Percentiles rank a stretch among this genome's conserved stretches.
These are phyloP conservation scores for Leucoraja erinaceus DNA, from an alignment of 2,113 vertebrate species.

Conservation along the genomic window DNA sequence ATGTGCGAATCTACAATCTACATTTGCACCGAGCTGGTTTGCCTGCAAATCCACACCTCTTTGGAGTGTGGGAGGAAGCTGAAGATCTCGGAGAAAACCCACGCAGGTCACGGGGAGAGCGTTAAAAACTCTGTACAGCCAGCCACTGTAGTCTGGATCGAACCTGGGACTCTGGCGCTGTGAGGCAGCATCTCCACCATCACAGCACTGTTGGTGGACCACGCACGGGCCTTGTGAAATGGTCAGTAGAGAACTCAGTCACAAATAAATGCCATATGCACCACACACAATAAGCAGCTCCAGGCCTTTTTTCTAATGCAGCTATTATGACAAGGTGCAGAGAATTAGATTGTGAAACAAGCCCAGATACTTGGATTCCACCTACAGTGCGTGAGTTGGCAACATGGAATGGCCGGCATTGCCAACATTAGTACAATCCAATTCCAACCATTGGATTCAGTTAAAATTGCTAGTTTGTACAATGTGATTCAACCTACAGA, in stretches of 20 bases:
- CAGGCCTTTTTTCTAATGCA: background rate
- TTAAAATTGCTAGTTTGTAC: background rate
- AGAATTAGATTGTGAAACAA: background rate
- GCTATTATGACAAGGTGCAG: background rate
- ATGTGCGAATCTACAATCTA: too few species aligned
- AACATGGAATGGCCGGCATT: background rate
- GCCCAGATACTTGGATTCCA: background rate
- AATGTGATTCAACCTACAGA: background rate
- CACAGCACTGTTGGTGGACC: background rate
- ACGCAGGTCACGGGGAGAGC: too few species aligned
- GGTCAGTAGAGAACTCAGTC: background rate
- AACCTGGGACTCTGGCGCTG: too few species aligned
- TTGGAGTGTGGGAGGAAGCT: too few species aligned
- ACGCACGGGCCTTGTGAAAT: background rate
- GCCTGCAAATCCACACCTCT: too few species aligned
- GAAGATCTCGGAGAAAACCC: too few species aligned
- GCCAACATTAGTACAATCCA: background rate
- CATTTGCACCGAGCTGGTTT: too few species aligned
- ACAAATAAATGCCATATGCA: background rate
- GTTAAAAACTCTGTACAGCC: too few species aligned
- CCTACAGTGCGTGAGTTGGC: background rate
- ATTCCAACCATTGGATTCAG: background rate
- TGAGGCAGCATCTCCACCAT: too few species aligned
- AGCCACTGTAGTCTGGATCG: too few species aligned
- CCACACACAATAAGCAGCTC: background rate